phyloP scores from a whole-genome alignment of 2,888 invertebrate species.

The Tetramorium bicarinatum region DNA sequence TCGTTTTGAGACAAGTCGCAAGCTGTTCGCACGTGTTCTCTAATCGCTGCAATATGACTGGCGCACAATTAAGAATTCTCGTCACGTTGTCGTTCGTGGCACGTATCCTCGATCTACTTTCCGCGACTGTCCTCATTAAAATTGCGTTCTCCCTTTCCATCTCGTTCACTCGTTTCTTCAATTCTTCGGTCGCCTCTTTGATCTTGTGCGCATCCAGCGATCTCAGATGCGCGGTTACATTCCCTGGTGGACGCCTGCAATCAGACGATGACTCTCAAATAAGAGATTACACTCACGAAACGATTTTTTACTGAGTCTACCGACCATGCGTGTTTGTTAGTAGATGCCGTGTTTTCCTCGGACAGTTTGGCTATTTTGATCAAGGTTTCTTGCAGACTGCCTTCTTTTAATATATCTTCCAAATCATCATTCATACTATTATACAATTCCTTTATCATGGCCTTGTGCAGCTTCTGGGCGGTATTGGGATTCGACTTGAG shows the following conservation, averaged over 20 bases:
- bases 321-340: slow-evolving; percentile 77
- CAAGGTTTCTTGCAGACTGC: slow-evolving; percentile 73
- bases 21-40: slow-evolving; percentile 67
- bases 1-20: slow-evolving; percentile 53
- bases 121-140: slow-evolving; percentile 71
- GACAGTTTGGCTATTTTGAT: slow-evolving; percentile 70
- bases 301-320: slow-evolving; percentile 28
- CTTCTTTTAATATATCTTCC: slow-evolving; percentile 75
- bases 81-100: slow-evolving; percentile 64
- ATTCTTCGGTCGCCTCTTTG: slow-evolving; percentile 69
- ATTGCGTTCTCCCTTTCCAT: slow-evolving; percentile 79
- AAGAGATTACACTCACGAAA: slow-evolving; percentile 1
- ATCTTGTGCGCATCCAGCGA: slow-evolving; percentile 78
- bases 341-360: slow-evolving; percentile 67
- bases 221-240: slow-evolving; percentile 78
- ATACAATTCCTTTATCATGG: slow-evolving; percentile 74
- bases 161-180: slow-evolving; percentile 71
- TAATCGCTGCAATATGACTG: slow-evolving; percentile 63
- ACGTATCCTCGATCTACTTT: slow-evolving; percentile 68
- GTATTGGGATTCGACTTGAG: slow-evolving; percentile 69
- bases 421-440: slow-evolving; percentile 75
- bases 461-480: slow-evolving; percentile 74
- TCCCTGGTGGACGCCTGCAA: slow-evolving; percentile 82
- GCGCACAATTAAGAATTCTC: slow-evolving; percentile 56
- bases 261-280: background rate